Base-by-base conservation (phyloP, 2,113 vertebrate species). In the Crotalus helleri region DNA sequence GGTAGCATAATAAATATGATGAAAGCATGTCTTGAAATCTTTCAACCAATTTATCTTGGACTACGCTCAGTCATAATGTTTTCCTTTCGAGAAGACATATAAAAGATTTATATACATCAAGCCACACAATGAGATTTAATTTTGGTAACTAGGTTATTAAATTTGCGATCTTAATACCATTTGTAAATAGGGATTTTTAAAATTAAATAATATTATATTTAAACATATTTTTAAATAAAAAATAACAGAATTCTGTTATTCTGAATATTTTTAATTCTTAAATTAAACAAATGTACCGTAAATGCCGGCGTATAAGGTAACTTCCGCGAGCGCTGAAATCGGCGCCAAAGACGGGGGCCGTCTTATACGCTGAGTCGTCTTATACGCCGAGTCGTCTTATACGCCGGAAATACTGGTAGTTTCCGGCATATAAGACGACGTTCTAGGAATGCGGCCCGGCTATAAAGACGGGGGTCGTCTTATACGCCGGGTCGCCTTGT, bases 1-100 rank as follows among this genome's bases (percentile, higher is more conserved):
- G 15, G n/a, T 33, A 33, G 57, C 4, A 9, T 87, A 92, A 58
- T 93, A 91, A 91, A 94, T 93, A 29, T 57, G 44, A 91, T 39
- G 92, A 0, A 33, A 89, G 5, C 44, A 81, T 21, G 88, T 55
- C 46, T 74, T 44, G 29, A 17, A 81, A 29, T 26, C 12, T 55
- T 92, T 57, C 54, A 33, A 33, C 15, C 69, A 74, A 74, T 74
- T 33, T 74, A 39, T n/a, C n/a, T 19, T 74, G n/a, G 15, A 19
- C 13, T 1, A 1, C 2, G 0, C 13, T 74, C 15, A 74, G n/a
- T 74, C 64, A 33, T 74, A 33, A 74, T 1, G 13, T 39, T 74
- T 74, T 33, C 2, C n/a, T 74, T 74, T 74, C 39, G 15, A 39
- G n/a, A 15, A 74, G 64, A 74, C n/a, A 19, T 74, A 74, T 74